Percentiles rank a stretch among this genome's conserved stretches.
These are phyloP conservation scores for Hydrophis major DNA, from an alignment of 2,797 vertebrate species.

Conservation along the genomic window DNA sequence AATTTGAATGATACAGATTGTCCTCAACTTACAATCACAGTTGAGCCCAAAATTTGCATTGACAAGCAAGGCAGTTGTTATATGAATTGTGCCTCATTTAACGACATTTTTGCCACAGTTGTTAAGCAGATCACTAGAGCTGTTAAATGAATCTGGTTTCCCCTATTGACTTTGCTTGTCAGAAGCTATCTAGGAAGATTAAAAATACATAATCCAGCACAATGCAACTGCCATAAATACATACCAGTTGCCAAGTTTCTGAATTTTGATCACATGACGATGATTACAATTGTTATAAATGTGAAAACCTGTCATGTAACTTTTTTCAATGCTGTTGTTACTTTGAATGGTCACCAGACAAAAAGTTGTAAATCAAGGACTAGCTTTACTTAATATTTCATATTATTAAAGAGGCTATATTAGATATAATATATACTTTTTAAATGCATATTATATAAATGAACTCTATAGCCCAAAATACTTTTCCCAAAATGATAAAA, in stretches of 20 bases:
- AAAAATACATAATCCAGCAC: background rate
- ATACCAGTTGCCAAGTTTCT: background rate
- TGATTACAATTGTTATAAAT: background rate
- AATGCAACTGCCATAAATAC: background rate
- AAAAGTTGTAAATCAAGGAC: background rate
- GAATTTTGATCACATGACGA: background rate
- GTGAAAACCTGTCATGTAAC: background rate
- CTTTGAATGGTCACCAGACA: background rate
- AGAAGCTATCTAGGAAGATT: background rate
- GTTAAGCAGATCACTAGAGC: background rate
- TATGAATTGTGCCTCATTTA: background rate
- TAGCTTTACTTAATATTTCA: background rate
- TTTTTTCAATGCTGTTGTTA: background rate
- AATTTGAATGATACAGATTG: background rate
- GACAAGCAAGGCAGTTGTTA: background rate
- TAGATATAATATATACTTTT: background rate
- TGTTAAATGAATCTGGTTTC: background rate
- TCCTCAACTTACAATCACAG: background rate
- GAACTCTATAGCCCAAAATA: background rate
- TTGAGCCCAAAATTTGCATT: background rate
- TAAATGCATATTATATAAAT: background rate
- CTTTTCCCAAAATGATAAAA: background rate
- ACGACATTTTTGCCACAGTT: background rate
- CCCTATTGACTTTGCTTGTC: background rate
- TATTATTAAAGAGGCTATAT: background rate